These are phyloP conservation scores for Paralinhomoeus sp. DNA, from an alignment of 2,888 invertebrate genomes.

Conservation along the genomic window DNA sequence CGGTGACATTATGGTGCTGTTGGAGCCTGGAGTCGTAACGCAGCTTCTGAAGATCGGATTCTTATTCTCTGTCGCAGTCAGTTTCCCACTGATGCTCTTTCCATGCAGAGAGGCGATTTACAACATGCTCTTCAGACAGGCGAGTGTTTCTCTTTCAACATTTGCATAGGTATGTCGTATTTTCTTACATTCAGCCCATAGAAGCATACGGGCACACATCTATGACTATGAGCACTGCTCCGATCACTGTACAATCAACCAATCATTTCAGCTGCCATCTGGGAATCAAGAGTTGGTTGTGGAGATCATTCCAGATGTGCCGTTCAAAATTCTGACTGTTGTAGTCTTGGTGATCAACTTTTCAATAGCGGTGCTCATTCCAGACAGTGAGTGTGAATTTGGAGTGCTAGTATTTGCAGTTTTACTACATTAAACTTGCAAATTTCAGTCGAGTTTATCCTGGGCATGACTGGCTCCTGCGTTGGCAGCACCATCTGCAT, in stretches of 20 bases:
- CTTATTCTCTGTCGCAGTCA: conserved; percentile 74
- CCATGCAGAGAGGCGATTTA: conserved; percentile 80
- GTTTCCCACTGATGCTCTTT: conserved; percentile 86
- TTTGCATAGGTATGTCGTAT: no score
- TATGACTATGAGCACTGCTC: no score
- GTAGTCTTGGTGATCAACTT: conserved; percentile 50
- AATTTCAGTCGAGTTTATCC: conserved; percentile 44
- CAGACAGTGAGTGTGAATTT: conserved; percentile 39
- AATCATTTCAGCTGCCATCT: neutral
- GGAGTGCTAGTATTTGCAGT: neutral
- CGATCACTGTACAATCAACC: no score
- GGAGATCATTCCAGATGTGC: conserved; percentile 2
- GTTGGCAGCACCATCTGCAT: conserved; percentile 79
- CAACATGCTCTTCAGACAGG: conserved; percentile 41
- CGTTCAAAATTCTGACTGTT: conserved; percentile 1
- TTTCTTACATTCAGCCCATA: no score
- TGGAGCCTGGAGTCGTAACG: conserved; percentile 49
- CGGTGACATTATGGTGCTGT: conserved; percentile 70
- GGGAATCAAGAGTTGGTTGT: no score
- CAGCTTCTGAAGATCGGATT: conserved; percentile 82
- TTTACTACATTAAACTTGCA: neutral
- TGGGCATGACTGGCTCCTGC: conserved; percentile 79
- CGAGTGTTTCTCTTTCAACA: neutral
- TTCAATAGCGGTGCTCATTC: conserved; percentile 57
- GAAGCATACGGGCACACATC: no score